Evolutionary conservation across 2,888 invertebrate species (phyloP), one percentile per base, ranked within the genome.

Genomic region (Blomia tropicalis): DNA sequence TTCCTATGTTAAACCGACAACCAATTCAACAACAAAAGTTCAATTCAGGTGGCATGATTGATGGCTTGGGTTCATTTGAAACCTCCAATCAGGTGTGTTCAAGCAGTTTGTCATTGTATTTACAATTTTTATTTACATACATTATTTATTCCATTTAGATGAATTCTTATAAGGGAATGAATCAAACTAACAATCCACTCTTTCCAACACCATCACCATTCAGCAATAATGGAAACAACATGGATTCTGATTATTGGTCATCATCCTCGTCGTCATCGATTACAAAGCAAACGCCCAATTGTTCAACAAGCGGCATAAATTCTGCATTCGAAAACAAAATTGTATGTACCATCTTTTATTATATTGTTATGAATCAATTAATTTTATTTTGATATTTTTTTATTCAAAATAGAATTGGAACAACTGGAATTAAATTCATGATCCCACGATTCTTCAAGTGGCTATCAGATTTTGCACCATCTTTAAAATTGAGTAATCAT

Each of bases 121-220:
- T n/a, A n/a, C n/a, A n/a, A n/a, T n/a, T n/a, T n/a, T n/a, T 47
- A 47, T 25, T 47, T 47, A 27, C 51, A 25, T 11, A 36, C n/a
- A n/a, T 47, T 7, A 47, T 47, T 47, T 27, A 47, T 27, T 22
- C n/a, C n/a, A n/a, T 47, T 47, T 47, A 47, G 51, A 47, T 47
- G 22, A 47, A 47, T 27, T 47, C 51, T 14, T 47, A 11, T n/a
- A 47, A 22, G n/a, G n/a, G 27, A 11, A 11, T 47, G 22, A 47
- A 47, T 19, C 7, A 47, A 7, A 27, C n/a, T 14, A 27, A 27
- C 22, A 47, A 27, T 19, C n/a, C 51, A 11, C 51, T 27, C 27
- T 47, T 47, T 47, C 27, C 51, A 7, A 11, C 51, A 47, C 7
- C 22, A 11, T 19, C 22, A 11, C 27, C 51, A n/a, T 27, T 47